Evolutionary conservation across 2,888 invertebrate species (phyloP), one percentile per base, ranked within the genome.

Genomic region (Luperina testacea): DNA sequence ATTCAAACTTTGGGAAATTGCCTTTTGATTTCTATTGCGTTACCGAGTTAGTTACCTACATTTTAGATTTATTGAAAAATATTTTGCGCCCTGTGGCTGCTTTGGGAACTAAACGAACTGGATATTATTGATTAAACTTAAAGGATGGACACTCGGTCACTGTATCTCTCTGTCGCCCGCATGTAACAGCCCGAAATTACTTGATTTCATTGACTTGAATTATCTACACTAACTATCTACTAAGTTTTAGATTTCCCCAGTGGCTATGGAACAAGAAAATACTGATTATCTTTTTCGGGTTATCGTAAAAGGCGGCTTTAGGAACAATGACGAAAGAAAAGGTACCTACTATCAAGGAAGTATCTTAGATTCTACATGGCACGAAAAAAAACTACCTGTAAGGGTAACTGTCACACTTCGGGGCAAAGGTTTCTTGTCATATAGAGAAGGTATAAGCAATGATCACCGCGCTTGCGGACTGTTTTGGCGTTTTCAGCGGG

Each of bases 1-100:
- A 79, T 73, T 74, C 24, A 61, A 69, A 63, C 27, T 63, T 75
- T 69, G 24, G 13, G 20, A 77, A 70, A 83, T 83, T 67, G 72
- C 20, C 15, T 84, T 84, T 79, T 72, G 32, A 75, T 61, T 72
- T 72, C 17, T 57, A 11, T 59, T 68, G 15, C 11, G 59, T 27
- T n/a, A 45, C 15, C 13, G 20, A n/a, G 57, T 15, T n/a, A 32
- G 32, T 32, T 27, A 45, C 42, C 42, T 42, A 48, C 71, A 61
- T 77, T 38, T 77, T 71, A 20, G 11, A 38, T 63, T 65, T 64
- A 57, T 45, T 68, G 68, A 64, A 63, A 69, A 32, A 59, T 65
- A 38, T 2, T 79, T 80, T 70, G 11, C 17, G 11, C 24, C 2
- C 17, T 13, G 68, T 67, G 48, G 27, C 13, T 8, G 48, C 1